Conservation (phyloP, 92 coral and sea anemone species). For the Muricea muricata region DNA sequence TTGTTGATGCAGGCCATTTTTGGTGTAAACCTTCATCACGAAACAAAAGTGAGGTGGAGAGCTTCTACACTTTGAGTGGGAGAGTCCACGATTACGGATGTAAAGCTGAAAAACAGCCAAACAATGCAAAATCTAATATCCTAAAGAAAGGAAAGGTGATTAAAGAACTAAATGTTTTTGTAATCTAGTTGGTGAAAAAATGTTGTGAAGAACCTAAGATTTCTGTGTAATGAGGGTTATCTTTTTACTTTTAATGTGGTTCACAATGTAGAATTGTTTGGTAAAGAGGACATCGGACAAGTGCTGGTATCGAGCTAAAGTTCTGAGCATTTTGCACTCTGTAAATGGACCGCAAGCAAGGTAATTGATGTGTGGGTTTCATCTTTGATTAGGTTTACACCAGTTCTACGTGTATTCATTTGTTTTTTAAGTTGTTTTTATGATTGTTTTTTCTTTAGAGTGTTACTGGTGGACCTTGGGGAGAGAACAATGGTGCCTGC, state of each 20-base stretch:
- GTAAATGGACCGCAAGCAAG: conserved; percentile 94
- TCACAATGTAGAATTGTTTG: conserved; percentile 69
- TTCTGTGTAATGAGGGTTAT: neutral
- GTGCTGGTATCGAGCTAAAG: conserved; percentile 94
- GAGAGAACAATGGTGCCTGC: conserved; percentile 89
- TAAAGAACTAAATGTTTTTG: neutral
- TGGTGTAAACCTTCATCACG: conserved; percentile 53
- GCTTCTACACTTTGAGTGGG: conserved; percentile 76
- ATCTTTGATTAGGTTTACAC: neutral
- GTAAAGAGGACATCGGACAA: conserved; percentile 84
- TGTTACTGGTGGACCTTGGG: conserved; percentile 87
- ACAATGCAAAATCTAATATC: neutral
- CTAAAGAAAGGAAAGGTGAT: conserved; percentile 73
- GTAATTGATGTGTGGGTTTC: conserved; percentile 20
- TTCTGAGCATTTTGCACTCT: conserved; percentile 80
- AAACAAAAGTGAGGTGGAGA: conserved; percentile 64
- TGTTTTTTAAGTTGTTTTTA: neutral
- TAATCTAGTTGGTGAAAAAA: neutral
- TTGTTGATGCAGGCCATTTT: conserved; percentile 87
- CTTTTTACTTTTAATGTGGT: neutral
- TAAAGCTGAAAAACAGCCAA: conserved; percentile 26
- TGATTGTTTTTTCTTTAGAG: conserved; percentile 78
- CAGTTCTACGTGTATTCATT: neutral
- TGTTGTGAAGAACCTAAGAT: neutral
- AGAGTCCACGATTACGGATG: conserved; percentile 79